Percentiles rank a stretch among this genome's conserved stretches.
Conservation (phyloP, 2,888 invertebrate genomes). For the Reticulitermes lucifugus region DNA sequence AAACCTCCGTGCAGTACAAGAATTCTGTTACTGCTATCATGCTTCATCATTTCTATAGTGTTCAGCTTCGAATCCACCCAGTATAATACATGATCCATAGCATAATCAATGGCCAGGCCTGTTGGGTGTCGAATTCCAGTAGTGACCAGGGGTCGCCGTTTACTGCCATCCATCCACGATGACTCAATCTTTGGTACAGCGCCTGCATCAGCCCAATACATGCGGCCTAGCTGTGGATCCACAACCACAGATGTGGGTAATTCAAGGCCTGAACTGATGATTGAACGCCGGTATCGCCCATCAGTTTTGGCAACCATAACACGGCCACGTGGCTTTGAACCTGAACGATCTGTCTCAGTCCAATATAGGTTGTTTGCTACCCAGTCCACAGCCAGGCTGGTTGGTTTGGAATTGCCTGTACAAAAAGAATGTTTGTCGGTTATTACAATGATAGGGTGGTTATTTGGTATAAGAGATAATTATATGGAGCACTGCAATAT, state of each 20-base stretch:
- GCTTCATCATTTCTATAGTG: slow-evolving; percentile 86
- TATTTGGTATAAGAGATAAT: too few species aligned
- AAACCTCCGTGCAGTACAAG: slow-evolving; percentile 76
- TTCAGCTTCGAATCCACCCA: slow-evolving; percentile 97
- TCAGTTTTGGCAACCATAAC: slow-evolving; percentile 91
- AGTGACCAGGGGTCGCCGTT: slow-evolving; percentile 83
- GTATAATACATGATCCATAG: slow-evolving; percentile 89
- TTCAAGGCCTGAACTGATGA: slow-evolving; percentile 83
- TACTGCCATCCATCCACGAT: slow-evolving; percentile 97
- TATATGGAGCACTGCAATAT: too few species aligned
- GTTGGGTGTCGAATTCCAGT: slow-evolving; percentile 88
- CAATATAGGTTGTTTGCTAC: slow-evolving; percentile 93
- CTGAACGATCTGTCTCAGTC: slow-evolving; percentile 86
- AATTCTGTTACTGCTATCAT: slow-evolving; percentile 83
- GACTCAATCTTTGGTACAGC: slow-evolving; percentile 92
- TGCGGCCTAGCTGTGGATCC: slow-evolving; percentile 85
- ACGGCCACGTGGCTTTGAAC: slow-evolving; percentile 75
- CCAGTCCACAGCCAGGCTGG: slow-evolving; percentile 94
- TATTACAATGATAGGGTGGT: too few species aligned
- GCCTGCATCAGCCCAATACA: slow-evolving; percentile 96
- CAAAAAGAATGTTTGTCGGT: not conserved
- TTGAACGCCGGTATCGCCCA: slow-evolving; percentile 86
- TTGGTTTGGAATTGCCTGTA: slow-evolving; percentile 82
- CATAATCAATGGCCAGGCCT: slow-evolving; percentile 90
- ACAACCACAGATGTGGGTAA: slow-evolving; percentile 90